phyloP scores from a whole-genome alignment of 1,140 invertebrate species.

The Hydropsyche tenuis region DNA sequence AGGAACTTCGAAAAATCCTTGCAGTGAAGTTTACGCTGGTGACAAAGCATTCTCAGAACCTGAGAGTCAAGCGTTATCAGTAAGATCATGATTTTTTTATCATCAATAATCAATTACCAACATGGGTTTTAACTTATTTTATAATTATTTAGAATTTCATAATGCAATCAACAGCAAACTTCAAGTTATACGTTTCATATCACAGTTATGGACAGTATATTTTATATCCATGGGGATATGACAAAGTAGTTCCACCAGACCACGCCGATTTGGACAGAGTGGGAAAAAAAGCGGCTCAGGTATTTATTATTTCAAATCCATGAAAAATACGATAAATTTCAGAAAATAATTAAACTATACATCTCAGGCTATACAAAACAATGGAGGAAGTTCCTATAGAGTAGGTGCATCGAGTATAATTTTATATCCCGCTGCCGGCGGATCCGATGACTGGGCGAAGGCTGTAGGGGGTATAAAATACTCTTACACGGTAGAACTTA shows the following conservation, averaged over 20 bases:
- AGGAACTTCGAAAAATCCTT: conserved; percentile 87
- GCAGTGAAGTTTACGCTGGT: conserved; percentile 91
- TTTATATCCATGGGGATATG: conserved; percentile 85
- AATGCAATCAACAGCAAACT: conserved; percentile 60
- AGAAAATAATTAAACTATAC: neutral
- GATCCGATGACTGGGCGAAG: conserved; percentile 94
- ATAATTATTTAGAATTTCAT: conserved; percentile 63
- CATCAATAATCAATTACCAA: conserved; percentile 25
- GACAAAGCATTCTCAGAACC: conserved; percentile 87
- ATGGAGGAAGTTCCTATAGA: conserved; percentile 73
- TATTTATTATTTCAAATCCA: conserved; percentile 51
- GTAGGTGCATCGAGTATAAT: conserved; percentile 78
- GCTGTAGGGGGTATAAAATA: conserved; percentile 84
- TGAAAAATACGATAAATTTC: neutral
- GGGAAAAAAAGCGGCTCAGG: conserved; percentile 71
- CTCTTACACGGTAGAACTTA: conserved; percentile 86
- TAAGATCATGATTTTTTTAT: conserved; percentile 54
- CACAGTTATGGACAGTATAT: conserved; percentile 91
- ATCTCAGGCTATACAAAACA: conserved; percentile 70
- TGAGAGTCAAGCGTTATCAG: conserved; percentile 79
- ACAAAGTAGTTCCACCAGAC: conserved; percentile 71
- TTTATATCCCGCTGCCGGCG: conserved; percentile 80
- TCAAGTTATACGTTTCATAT: conserved; percentile 80
- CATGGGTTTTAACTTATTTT: neutral
- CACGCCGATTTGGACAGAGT: conserved; percentile 73